Evolutionary conservation across 2,888 invertebrate species (phyloP).

Genomic region (Orthosia gothica): DNA sequence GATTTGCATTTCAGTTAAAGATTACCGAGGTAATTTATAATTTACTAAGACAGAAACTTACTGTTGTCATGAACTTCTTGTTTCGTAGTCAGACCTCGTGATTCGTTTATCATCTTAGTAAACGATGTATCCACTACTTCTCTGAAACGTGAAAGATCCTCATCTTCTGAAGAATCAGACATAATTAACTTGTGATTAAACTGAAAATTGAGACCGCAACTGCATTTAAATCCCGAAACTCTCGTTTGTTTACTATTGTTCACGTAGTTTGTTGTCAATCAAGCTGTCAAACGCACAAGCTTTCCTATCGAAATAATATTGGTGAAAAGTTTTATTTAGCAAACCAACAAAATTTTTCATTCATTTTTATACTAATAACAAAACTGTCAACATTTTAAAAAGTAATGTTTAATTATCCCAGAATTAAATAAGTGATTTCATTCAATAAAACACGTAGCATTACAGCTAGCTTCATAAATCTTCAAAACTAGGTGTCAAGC

Average conservation of each 20-base stretch:
- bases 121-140: constrained; percentile 90
- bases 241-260: constrained; percentile 58
- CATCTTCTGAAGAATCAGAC: constrained; percentile 89
- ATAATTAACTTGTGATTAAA: constrained; percentile 70
- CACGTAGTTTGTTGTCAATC: constrained; percentile 17
- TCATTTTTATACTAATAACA: no score
- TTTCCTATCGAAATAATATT: not conserved
- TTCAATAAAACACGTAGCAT: not conserved
- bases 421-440: not conserved
- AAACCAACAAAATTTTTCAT: not conserved
- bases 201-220: not conserved
- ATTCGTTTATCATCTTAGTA: constrained; percentile 79
- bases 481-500: not conserved
- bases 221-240: not conserved
- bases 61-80: constrained; percentile 67
- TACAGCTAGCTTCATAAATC: constrained; percentile 6
- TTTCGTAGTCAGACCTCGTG: constrained; percentile 63
- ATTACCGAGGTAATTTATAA: not conserved
- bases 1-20: not conserved
- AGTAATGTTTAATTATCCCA: not conserved
- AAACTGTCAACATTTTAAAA: not conserved
- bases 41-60: constrained; percentile 28
- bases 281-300: not conserved
- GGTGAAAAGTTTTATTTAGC: not conserved
- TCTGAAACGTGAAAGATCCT: constrained; percentile 86